A percentile compares a stretch with the other conserved stretches of the same genome.
Conservation (phyloP, 2,797 vertebrate species). For the Mareca strepera region DNA sequence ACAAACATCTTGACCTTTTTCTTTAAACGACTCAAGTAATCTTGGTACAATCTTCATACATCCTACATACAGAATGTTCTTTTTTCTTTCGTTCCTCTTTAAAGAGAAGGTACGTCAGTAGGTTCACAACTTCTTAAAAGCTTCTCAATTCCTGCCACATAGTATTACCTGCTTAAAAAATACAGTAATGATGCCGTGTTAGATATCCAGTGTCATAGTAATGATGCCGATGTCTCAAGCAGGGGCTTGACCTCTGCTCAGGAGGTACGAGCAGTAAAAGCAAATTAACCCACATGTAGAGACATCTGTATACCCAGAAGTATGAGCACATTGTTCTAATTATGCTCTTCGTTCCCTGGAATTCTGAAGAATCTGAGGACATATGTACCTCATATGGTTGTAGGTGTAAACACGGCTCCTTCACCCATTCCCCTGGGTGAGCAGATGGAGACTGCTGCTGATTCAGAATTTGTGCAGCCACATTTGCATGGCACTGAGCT, state of each 20-base stretch:
- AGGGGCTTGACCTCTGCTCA: conserved; percentile 24
- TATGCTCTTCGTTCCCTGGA: background rate
- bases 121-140: background rate
- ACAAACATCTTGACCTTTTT: background rate
- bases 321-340: background rate
- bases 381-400: background rate
- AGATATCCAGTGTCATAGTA: conserved; percentile 11
- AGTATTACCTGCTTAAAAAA: conserved; percentile 26
- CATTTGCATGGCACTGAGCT: conserved; percentile 21
- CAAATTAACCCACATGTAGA: background rate
- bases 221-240: conserved; percentile 21
- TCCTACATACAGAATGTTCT: background rate
- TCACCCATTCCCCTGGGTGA: background rate
- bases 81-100: background rate
- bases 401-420: conserved; percentile 5
- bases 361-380: background rate
- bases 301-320: background rate
- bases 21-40: background rate
- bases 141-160: background rate
- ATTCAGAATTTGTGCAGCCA: conserved; percentile 18
- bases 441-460: background rate
- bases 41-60: background rate
- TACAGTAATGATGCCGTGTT: background rate
- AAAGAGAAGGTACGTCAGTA: background rate
- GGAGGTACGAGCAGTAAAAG: conserved; percentile 10